Base-by-base conservation (phyloP, 2,888 invertebrate genomes). In the Euzophera pinguis region DNA sequence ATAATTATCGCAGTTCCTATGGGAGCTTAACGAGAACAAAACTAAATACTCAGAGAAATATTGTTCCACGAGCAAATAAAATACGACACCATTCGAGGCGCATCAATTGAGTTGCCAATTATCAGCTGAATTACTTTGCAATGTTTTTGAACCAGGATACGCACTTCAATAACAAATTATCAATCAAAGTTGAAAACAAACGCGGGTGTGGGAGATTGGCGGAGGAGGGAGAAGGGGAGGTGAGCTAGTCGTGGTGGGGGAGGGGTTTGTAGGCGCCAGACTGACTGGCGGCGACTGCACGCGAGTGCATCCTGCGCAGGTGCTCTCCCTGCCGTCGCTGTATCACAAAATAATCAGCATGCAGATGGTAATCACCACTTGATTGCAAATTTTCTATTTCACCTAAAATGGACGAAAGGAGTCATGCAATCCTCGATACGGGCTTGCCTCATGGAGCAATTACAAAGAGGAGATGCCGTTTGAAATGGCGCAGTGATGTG, bases 141-240 rank as follows among this genome's bases (percentile, higher is more conserved):
- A 65, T 75, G 69, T 77, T 79, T 76, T 76, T 69, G 73, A 75
- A 81, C 73, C 67, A 69, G 69, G 71, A 76, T 78, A 82, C 84
- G 77, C 81, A 82, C 75, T 85, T 75, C 77, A 81, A 84, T 86
- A 89, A 87, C 83, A 87, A 87, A 89, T 88, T 88, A 88, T 89
- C 84, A 87, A 88, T 89, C 88, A 88, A 84, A 88, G 86, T 87
- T 86, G 82, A 88, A 88, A 89, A 89, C 86, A 88, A 87, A 80
- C 78, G 77, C 71, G 76, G 66, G 81, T 72, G 81, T 76, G 78
- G 73, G 76, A 65, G 75, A 60, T 64, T 56, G 50, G 63, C 54
- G 59, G 59, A 59, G 58, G 58, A 63, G 54, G 58, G 58, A 59
- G 58, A 58, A 56, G 57, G 55, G 50, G 55, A 59, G 57, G 62